Percentiles rank a stretch among this genome's conserved stretches.
Evolutionary conservation across 2,888 invertebrate species (phyloP).

Genomic region (Campaea margaritaria): DNA sequence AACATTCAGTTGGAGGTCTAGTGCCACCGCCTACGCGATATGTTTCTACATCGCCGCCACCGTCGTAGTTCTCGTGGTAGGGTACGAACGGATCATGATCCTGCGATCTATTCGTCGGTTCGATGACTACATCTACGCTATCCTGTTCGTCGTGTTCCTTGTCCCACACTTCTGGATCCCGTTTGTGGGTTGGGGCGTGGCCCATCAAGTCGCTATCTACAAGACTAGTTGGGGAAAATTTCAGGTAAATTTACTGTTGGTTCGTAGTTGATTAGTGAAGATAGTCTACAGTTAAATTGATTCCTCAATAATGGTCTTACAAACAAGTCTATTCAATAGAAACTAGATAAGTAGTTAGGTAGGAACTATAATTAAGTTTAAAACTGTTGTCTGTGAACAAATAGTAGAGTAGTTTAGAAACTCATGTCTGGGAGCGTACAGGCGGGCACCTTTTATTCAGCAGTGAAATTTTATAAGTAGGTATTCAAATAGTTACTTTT

Average conservation of each 20-base stretch:
- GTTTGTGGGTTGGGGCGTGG: slow-evolving; percentile 89
- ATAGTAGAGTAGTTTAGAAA: background rate
- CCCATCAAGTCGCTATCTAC: slow-evolving; percentile 88
- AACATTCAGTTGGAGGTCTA: slow-evolving; percentile 87
- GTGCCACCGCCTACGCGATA: slow-evolving; percentile 87
- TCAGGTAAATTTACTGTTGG: background rate
- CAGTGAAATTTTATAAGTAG: too few species aligned
- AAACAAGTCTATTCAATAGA: too few species aligned
- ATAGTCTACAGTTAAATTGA: too few species aligned
- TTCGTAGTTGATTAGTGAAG: too few species aligned
- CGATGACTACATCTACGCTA: slow-evolving; percentile 89
- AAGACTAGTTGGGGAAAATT: slow-evolving; percentile 88
- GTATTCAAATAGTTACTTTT: background rate
- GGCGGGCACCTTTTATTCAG: too few species aligned
- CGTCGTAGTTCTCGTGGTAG: slow-evolving; percentile 85
- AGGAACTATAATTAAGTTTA: too few species aligned
- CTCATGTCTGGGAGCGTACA: too few species aligned
- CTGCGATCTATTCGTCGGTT: slow-evolving; percentile 86
- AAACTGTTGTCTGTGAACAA: background rate
- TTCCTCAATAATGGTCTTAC: too few species aligned
- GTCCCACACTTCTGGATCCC: slow-evolving; percentile 90
- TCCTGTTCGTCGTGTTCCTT: slow-evolving; percentile 87
- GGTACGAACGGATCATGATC: slow-evolving; percentile 86
- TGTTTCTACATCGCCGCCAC: slow-evolving; percentile 86
- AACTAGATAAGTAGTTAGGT: background rate